phyloP scores from a whole-genome alignment of 2,888 invertebrate species.

The Helleia helle region DNA sequence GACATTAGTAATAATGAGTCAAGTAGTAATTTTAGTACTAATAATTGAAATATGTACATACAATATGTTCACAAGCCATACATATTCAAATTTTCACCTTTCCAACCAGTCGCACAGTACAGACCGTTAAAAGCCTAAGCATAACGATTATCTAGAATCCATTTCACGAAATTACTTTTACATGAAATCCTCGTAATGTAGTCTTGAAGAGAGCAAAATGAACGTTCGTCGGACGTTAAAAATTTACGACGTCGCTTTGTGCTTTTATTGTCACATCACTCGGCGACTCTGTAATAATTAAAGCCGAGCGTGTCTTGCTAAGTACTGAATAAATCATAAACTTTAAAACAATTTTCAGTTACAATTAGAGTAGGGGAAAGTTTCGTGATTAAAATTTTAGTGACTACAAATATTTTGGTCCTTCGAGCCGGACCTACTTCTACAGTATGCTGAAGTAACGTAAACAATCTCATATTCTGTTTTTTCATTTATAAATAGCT shows the following conservation, averaged over 20 bases:
- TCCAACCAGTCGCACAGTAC: too few species aligned
- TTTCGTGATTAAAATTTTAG: background rate
- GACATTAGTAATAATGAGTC: too few species aligned
- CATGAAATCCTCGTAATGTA: slow-evolving; percentile 19
- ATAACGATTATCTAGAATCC: slow-evolving; percentile 5
- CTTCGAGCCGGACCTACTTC: too few species aligned
- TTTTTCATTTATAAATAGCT: too few species aligned
- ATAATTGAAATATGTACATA: too few species aligned
- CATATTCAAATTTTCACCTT: too few species aligned
- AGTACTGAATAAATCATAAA: slow-evolving; percentile 29
- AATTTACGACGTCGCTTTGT: slow-evolving; percentile 53
- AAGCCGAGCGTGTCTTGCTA: slow-evolving; percentile 26
- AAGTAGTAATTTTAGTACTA: too few species aligned
- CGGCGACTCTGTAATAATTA: slow-evolving; percentile 28
- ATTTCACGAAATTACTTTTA: slow-evolving; percentile 17
- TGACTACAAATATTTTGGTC: too few species aligned
- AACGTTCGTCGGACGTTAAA: slow-evolving; percentile 39
- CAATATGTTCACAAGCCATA: too few species aligned
- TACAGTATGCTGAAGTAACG: too few species aligned
- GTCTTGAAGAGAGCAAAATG: slow-evolving; percentile 3
- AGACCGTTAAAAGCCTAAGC: background rate
- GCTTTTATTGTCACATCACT: slow-evolving; percentile 45
- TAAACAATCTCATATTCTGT: too few species aligned
- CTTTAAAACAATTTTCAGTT: slow-evolving; percentile 19
- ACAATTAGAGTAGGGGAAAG: background rate